A percentile compares a stretch with the other conserved stretches of the same genome.
phyloP scores from a whole-genome alignment of 2,113 vertebrate species.

The Maccullochella peelii region DNA sequence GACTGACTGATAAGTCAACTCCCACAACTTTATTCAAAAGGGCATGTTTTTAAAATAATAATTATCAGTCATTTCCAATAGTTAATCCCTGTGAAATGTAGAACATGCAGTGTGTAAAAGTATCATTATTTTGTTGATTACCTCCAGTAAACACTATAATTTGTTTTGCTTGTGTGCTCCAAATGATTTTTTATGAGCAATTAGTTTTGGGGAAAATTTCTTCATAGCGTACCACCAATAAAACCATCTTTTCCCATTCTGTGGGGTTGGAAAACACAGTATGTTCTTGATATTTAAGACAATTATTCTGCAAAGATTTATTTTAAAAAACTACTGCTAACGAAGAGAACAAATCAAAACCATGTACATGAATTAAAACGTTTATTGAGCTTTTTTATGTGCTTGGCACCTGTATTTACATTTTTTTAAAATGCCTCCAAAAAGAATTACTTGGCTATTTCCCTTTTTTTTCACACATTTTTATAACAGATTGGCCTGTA shows the following conservation, averaged over 20 bases:
- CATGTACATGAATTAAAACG: slow-evolving; percentile 83
- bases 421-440: slow-evolving; percentile 89
- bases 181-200: neutral
- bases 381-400: slow-evolving; percentile 95
- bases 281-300: too few species aligned
- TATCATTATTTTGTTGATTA: slow-evolving; percentile 8
- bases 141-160: slow-evolving; percentile 5
- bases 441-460: slow-evolving; percentile 86
- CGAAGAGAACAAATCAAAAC: slow-evolving; percentile 44
- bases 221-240: neutral
- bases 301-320: too few species aligned
- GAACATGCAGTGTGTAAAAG: neutral
- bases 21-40: neutral
- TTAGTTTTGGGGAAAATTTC: neutral
- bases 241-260: neutral
- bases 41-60: neutral
- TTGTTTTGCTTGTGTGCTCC: slow-evolving; percentile 7
- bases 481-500: slow-evolving; percentile 90
- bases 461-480: slow-evolving; percentile 78
- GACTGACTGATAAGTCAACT: slow-evolving; percentile 1
- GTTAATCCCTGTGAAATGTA: slow-evolving; percentile 14
- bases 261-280: neutral
- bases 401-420: slow-evolving; percentile 97
- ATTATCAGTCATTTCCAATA: slow-evolving; percentile 9
- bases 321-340: neutral